Evolutionary conservation across 2,888 invertebrate species (phyloP).

Genomic region (Philereme transversata): DNA sequence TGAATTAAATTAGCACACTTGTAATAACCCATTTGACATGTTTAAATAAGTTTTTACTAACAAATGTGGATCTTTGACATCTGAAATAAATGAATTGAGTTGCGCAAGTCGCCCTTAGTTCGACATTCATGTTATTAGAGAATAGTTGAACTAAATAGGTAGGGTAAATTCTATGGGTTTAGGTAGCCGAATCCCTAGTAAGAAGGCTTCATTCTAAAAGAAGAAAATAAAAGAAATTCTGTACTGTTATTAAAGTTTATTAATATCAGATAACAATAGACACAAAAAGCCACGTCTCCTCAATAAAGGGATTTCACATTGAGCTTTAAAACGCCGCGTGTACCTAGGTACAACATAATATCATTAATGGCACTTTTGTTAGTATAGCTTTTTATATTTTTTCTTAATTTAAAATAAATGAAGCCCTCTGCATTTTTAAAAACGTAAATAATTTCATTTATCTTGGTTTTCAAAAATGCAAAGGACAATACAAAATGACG

Average conservation of each 20-base stretch:
- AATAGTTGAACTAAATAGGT: no score
- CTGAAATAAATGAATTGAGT: no score
- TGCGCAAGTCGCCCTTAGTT: no score
- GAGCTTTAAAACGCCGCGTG: slow-evolving; percentile 12
- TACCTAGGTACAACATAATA: slow-evolving; percentile 51
- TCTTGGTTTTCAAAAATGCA: neutral
- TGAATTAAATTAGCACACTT: no score
- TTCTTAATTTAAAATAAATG: slow-evolving; percentile 16
- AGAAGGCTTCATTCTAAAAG: neutral
- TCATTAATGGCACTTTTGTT: slow-evolving; percentile 71
- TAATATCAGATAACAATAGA: slow-evolving; percentile 42
- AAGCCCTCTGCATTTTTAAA: slow-evolving; percentile 6
- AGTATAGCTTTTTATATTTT: slow-evolving; percentile 46
- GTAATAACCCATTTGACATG: no score
- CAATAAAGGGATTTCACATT: slow-evolving; percentile 19
- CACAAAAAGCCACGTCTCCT: slow-evolving; percentile 32
- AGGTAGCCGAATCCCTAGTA: no score
- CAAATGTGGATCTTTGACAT: no score
- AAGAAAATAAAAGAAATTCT: slow-evolving; percentile 13
- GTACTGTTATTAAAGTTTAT: slow-evolving; percentile 38
- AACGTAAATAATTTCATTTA: neutral
- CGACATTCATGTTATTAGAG: no score
- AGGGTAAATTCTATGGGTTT: no score
- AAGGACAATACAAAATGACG: slow-evolving; percentile 7
- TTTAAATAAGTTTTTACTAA: no score